A percentile compares a stretch with the other conserved stretches of the same genome.
phyloP scores from a whole-genome alignment of 2,113 vertebrate species.

The Tautogolabrus adspersus region DNA sequence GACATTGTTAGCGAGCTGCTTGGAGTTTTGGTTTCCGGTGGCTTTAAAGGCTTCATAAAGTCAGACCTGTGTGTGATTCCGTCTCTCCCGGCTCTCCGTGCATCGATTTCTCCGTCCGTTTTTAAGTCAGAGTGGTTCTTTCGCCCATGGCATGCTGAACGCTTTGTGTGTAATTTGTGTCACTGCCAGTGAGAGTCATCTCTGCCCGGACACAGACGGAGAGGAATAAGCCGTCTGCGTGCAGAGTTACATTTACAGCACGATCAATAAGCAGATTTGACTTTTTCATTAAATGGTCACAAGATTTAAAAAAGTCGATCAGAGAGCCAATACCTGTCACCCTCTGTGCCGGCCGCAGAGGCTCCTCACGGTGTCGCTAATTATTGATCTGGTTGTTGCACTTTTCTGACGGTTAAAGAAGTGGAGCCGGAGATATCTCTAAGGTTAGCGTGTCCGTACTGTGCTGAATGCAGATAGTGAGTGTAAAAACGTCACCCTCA shows the following conservation, averaged over 20 bases:
- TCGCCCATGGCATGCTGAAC: constrained; percentile 17
- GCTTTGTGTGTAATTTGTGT: constrained; percentile 28
- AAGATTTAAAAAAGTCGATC: background rate
- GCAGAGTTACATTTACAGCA: background rate
- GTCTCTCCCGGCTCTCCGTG: background rate
- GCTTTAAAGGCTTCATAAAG: constrained; percentile 16
- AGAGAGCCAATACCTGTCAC: background rate
- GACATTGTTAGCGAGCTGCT: too few relatives aligned
- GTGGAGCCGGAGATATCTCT: background rate
- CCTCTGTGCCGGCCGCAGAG: background rate
- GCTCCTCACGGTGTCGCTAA: background rate
- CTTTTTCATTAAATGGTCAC: background rate
- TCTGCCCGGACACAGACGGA: background rate
- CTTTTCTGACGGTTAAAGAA: constrained; percentile 2
- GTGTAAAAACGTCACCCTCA: background rate
- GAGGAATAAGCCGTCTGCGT: constrained; percentile 2
- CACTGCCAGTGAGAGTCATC: constrained; percentile 6
- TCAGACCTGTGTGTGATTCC: background rate
- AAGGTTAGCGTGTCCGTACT: background rate
- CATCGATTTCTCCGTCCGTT: constrained; percentile 27
- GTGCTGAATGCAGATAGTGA: constrained; percentile 14
- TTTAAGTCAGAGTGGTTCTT: constrained; percentile 38
- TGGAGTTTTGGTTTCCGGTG: background rate
- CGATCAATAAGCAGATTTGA: constrained; percentile 1
- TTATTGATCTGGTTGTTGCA: background rate